Percentiles rank a stretch among this genome's conserved stretches.
Evolutionary conservation across 2,797 vertebrate species (phyloP).

Genomic region (Rhinatrema bivittatum): DNA sequence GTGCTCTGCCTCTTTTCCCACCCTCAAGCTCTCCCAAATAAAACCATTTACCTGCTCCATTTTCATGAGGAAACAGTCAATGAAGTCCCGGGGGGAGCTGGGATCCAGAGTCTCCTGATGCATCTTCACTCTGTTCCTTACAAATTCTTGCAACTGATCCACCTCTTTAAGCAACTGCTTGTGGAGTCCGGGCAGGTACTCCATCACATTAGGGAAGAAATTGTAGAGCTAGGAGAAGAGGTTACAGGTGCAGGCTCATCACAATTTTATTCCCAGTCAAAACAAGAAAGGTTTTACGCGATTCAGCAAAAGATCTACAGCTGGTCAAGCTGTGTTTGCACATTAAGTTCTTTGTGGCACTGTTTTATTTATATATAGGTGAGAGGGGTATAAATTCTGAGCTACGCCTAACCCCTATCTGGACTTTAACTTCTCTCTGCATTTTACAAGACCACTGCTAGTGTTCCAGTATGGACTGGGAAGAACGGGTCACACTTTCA

Average conservation of each 20-base stretch:
- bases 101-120: constrained; percentile 46
- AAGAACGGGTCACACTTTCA: too few species aligned
- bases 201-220: constrained; percentile 11
- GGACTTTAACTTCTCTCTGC: too few species aligned
- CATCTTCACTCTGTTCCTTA: constrained; percentile 32
- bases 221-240: constrained; percentile 16
- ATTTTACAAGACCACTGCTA: too few species aligned
- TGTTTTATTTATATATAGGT: too few species aligned
- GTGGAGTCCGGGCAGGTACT: constrained; percentile 42
- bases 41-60: constrained; percentile 31
- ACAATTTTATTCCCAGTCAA: background rate
- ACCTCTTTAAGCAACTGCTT: background rate
- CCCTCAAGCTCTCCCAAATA: too few species aligned
- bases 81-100: constrained; percentile 45
- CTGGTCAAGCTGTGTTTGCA: too few species aligned
- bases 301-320: background rate
- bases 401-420: too few species aligned
- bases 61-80: constrained; percentile 57
- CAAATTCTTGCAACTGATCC: constrained; percentile 36
- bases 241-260: background rate
- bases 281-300: too few species aligned
- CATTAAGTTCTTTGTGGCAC: too few species aligned
- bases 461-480: too few species aligned
- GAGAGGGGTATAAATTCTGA: too few species aligned
- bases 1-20: too few species aligned